These are phyloP conservation scores for Hippopotamus amphibius DNA, from an alignment of 2,113 vertebrate species.

Conservation along the genomic window DNA sequence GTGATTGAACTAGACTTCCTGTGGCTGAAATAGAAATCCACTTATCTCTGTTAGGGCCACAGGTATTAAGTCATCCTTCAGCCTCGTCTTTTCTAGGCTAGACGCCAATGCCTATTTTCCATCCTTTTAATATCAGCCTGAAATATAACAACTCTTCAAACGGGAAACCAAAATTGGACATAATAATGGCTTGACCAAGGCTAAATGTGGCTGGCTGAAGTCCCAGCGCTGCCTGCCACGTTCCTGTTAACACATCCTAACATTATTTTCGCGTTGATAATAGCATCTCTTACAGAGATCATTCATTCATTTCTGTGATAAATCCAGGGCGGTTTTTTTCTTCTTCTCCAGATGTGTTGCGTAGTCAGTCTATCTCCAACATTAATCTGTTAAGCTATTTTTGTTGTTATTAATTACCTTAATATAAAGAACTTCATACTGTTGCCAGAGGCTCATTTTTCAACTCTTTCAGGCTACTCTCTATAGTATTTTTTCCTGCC, in stretches of 20 bases:
- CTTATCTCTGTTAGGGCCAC: background rate
- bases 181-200: constrained; percentile 36
- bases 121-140: constrained; percentile 43
- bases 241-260: constrained; percentile 39
- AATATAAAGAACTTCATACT: background rate
- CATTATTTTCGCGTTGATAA: background rate
- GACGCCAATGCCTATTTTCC: constrained; percentile 39
- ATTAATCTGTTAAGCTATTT: background rate
- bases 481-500: background rate
- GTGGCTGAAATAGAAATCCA: constrained; percentile 39
- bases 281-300: background rate
- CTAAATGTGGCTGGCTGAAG: background rate
- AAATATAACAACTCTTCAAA: constrained; percentile 50
- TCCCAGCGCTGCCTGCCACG: background rate
- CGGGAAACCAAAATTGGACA: constrained; percentile 42
- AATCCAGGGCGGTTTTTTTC: background rate
- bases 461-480: background rate
- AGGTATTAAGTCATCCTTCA: constrained; percentile 51
- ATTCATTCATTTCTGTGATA: constrained; percentile 5
- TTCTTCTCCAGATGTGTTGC: background rate
- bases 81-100: constrained; percentile 49
- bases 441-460: background rate
- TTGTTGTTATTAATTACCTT: background rate
- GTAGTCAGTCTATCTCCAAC: background rate
- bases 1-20: constrained; percentile 25